These are phyloP conservation scores for Latrodectus geometricus DNA, from an alignment of 1,140 invertebrate species.

Conservation along the genomic window DNA sequence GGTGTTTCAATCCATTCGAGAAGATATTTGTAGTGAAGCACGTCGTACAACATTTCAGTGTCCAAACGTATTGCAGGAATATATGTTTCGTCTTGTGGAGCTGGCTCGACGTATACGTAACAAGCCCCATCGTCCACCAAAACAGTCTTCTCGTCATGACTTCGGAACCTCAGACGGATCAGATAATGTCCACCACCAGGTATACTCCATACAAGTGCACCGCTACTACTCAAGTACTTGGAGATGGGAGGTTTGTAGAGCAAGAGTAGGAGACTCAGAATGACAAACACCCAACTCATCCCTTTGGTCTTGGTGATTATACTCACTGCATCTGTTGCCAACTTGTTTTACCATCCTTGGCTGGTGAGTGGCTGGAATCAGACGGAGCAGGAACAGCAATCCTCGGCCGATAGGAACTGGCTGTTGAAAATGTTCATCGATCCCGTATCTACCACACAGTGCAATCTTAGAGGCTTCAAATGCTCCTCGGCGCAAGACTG, in stretches of 20 bases:
- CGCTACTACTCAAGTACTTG: too few species aligned
- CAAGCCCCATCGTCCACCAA: neutral
- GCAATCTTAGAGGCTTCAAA: too few species aligned
- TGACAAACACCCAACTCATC: neutral
- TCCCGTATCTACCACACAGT: neutral
- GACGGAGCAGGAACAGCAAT: neutral
- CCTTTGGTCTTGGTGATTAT: neutral
- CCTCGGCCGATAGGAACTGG: neutral
- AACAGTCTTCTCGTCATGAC: too few species aligned
- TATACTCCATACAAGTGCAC: too few species aligned
- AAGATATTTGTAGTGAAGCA: neutral
- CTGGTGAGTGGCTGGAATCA: neutral
- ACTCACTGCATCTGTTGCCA: neutral
- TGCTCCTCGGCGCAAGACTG: neutral
- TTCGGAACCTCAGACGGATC: too few species aligned
- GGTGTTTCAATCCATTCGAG: neutral
- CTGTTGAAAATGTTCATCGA: neutral
- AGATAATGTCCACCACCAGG: too few species aligned
- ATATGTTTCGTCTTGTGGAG: neutral
- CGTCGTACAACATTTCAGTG: neutral
- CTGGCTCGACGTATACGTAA: neutral
- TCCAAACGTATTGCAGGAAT: neutral
- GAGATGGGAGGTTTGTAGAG: too few species aligned
- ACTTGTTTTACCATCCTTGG: slow-evolving; percentile 10
- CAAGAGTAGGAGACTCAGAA: slow-evolving; percentile 2